Evolutionary conservation across 2,113 vertebrate species (phyloP), one percentile per base, ranked within the genome.

Genomic region (Rhinopomastus cyanomelas): DNA sequence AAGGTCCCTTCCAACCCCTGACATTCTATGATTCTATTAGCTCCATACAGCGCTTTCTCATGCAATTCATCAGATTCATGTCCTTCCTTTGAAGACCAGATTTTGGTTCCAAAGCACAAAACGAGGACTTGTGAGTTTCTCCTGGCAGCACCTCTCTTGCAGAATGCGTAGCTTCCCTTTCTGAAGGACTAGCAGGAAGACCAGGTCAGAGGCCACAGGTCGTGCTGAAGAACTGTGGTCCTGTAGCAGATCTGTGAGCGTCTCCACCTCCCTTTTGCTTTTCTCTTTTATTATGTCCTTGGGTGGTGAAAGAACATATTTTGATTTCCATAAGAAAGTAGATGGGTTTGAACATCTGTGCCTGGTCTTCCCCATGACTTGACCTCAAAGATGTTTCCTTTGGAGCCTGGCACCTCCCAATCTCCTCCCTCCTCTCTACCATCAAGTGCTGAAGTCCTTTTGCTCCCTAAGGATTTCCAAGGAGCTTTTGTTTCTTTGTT

Each of bases 51-150:
- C 49, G 36, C 26, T 76, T 85, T 55, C 55, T 71, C 68, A 82
- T 87, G 68, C 61, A 92, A 93, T 91, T 91, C 86, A 82, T 81
- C 88, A 32, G 59, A 85, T 84, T 86, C 51, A 48, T 71, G 18
- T 92, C 21, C 5, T 12, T 23, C 19, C 55, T 87, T 88, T 82
- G 77, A 73, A 84, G 46, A 64, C 76, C 18, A 84, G 34, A 77
- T 64, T 81, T 73, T 75, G 26, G 18, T 42, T 92, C 21, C 32
- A 44, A 69, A 74, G 48, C 27, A 68, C 19, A 49, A 32, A 86
- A 74, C 13, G 67, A 74, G 71, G 16, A 34, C 30, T 78, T 51
- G 21, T 27, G 30, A 74, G 57, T 73, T 86, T 77, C 57, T 91
- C 23, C 55, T 85, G 62, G 73, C 62, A 51, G n/a, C 18, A 55